Conservation (phyloP, 2,797 vertebrate genomes). For the Melanotaenia nigrans region DNA sequence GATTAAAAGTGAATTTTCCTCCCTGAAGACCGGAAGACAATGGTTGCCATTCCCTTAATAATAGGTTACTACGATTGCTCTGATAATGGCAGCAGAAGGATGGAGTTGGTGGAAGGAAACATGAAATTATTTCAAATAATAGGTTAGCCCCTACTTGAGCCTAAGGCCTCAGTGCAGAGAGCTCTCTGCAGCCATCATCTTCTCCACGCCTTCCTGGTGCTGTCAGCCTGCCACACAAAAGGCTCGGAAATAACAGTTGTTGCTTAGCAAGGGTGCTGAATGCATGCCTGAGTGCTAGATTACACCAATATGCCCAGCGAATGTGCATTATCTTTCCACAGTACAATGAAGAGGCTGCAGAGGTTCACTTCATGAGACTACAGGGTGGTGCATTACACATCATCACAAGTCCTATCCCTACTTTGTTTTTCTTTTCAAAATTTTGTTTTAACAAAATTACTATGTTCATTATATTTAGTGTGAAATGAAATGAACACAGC, state of each 20-base stretch:
- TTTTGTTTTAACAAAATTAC: neutral
- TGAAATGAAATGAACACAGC: neutral
- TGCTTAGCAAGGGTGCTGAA: constrained; percentile 49
- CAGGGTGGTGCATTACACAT: constrained; percentile 12
- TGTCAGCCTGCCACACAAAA: constrained; percentile 47
- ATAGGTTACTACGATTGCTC: constrained; percentile 48
- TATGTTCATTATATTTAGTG: neutral
- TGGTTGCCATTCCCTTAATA: constrained; percentile 54
- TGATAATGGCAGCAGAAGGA: constrained; percentile 57
- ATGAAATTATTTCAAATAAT: constrained; percentile 74
- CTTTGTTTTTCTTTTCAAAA: neutral
- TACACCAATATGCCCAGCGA: constrained; percentile 28
- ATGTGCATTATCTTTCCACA: constrained; percentile 37
- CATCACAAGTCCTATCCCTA: neutral
- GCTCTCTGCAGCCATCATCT: constrained; percentile 53
- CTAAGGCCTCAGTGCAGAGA: constrained; percentile 27
- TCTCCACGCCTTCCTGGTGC: constrained; percentile 51
- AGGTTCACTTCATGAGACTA: constrained; percentile 21
- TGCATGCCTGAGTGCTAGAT: constrained; percentile 34
- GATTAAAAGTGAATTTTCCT: constrained; percentile 39
- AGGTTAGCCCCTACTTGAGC: constrained; percentile 60
- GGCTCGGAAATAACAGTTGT: constrained; percentile 51
- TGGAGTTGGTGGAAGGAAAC: constrained; percentile 58
- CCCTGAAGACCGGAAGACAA: constrained; percentile 50
- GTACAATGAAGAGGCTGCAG: constrained; percentile 29